A percentile compares a stretch with the other conserved stretches of the same genome.
Evolutionary conservation across 2,888 invertebrate species (phyloP).

Genomic region (Cheiracanthium punctorium): DNA sequence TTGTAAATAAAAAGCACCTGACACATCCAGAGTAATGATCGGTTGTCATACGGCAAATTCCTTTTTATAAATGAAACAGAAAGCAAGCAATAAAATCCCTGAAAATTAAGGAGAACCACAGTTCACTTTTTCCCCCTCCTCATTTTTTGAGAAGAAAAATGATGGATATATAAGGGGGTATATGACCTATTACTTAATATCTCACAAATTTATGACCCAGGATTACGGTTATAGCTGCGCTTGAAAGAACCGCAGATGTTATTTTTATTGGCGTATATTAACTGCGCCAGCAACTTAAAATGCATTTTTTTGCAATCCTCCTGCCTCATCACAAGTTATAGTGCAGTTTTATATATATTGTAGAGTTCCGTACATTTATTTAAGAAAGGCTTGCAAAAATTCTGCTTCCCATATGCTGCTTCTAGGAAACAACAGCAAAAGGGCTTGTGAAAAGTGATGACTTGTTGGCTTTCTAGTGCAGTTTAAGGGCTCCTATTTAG

Average conservation of each 20-base stretch:
- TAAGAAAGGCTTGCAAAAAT: no score
- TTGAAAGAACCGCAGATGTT: background rate
- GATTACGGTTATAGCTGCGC: background rate
- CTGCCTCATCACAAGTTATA: no score
- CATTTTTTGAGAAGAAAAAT: background rate
- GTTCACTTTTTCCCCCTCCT: background rate
- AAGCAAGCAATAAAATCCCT: background rate
- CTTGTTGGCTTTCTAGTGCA: no score
- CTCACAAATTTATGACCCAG: background rate
- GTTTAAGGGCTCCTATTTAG: no score
- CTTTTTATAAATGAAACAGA: background rate
- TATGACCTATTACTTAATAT: conserved; percentile 1
- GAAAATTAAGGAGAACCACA: background rate
- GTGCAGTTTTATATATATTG: no score
- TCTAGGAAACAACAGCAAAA: no score
- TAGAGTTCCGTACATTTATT: no score
- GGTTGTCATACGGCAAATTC: background rate
- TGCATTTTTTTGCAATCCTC: background rate
- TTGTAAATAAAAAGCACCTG: background rate
- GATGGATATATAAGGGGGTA: background rate
- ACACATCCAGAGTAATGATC: background rate
- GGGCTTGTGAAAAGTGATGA: no score
- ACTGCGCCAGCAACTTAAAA: background rate
- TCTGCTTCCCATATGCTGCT: no score
- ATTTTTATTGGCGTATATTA: background rate